Evolutionary conservation across 2,113 vertebrate species (phyloP), one percentile per base, ranked within the genome.

Genomic region (Pituophis catenifer): DNA sequence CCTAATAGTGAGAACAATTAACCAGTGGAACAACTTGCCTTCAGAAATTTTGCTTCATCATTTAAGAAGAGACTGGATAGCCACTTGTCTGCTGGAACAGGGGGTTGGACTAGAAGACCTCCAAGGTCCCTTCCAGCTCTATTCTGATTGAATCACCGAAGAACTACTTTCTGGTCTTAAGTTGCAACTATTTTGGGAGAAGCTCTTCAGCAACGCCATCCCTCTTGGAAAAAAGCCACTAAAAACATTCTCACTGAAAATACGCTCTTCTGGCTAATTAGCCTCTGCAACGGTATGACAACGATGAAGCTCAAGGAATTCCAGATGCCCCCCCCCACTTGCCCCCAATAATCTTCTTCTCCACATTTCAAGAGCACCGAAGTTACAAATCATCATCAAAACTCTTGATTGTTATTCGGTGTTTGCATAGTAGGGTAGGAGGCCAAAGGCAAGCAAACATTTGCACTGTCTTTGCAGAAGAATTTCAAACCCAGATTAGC

Each of bases 401-500:
- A 59, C 86, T 54, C 8, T 48, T 38, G 58, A 86, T 48, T 26
- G 23, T 55, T 12, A 54, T 38, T 17, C 57, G 12, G 29, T 38
- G 38, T 38, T 8, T 86, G 48, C 52, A 44, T 44, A 62, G 13
- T 5, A 38, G 33, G 75, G 17, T 33, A 17, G 75, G 33, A 81
- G 38, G 50, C 70, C 21, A 21, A 50, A 90, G 57, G n/a, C 55
- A 53, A 44, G 52, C 89, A 86, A 90, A 90, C n/a, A 48, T 86
- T 70, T 57, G 54, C 33, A 21, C 48, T 29, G 44, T 29, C 8
- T 58, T 93, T 90, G 33, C 48, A 44, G 44, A 62, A 89, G 29
- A 52, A 59, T 93, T 89, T 58, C 65, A 91, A 86, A 44, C n/a
- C 44, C 90, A 89, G 48, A 57, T 92, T 86, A 26, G 48, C 48